These are phyloP conservation scores for Amblyraja radiata DNA, from an alignment of 2,797 vertebrate genomes.

Conservation along the genomic window DNA sequence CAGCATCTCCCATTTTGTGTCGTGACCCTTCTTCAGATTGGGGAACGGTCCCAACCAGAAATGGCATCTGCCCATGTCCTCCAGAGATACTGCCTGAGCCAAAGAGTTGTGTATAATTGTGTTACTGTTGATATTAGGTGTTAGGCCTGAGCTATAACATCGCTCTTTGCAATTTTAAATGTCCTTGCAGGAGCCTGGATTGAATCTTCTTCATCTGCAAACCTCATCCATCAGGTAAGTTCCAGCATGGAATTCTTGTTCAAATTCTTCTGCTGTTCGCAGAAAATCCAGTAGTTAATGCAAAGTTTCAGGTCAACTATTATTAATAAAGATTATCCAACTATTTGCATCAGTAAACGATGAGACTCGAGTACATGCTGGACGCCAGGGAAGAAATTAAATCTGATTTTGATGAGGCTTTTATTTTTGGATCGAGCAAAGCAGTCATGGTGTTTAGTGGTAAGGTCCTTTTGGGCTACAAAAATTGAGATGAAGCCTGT, in stretches of 20 bases:
- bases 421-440: background rate
- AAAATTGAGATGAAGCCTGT: constrained; percentile 38
- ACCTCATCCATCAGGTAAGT: background rate
- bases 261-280: constrained; percentile 13
- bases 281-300: background rate
- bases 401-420: constrained; percentile 19
- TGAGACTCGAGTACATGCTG: background rate
- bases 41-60: too few species aligned
- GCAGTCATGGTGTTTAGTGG: background rate
- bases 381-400: background rate
- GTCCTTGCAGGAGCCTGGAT: background rate
- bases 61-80: too few species aligned
- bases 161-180: background rate
- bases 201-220: background rate
- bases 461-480: background rate
- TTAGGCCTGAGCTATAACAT: background rate
- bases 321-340: background rate
- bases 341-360: background rate
- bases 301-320: background rate
- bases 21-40: too few species aligned
- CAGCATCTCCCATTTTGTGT: too few species aligned
- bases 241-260: background rate
- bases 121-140: background rate
- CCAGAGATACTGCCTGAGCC: too few species aligned
- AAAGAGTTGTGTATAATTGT: background rate